Evolutionary conservation across 2,113 vertebrate species (phyloP).

Genomic region (Polyodon spathula): DNA sequence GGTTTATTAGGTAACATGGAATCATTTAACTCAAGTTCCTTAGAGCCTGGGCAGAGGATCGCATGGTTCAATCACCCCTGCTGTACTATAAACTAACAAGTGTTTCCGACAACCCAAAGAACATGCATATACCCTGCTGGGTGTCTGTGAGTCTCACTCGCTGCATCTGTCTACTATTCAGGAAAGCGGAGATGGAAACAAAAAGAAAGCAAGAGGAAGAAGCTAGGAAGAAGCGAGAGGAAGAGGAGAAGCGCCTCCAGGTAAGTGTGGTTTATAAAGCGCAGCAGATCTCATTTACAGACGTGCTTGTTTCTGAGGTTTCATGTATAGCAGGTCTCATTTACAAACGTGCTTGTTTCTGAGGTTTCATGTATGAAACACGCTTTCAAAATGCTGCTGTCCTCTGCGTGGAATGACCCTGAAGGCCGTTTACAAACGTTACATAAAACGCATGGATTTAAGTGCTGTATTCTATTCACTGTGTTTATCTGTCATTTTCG

Average conservation of each 20-base stretch:
- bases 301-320: too few relatives aligned
- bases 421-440: neutral
- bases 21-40: too few relatives aligned
- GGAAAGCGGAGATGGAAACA: conserved; percentile 88
- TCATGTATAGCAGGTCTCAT: neutral
- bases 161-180: conserved; percentile 30
- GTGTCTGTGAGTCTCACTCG: neutral
- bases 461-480: too few relatives aligned
- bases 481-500: too few relatives aligned
- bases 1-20: too few relatives aligned
- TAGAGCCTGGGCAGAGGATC: too few relatives aligned
- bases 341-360: neutral
- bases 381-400: neutral
- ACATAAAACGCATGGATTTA: too few relatives aligned
- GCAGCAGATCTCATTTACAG: conserved; percentile 3
- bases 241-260: conserved; percentile 82
- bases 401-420: neutral
- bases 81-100: too few relatives aligned
- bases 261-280: conserved; percentile 39
- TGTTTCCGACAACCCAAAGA: too few relatives aligned
- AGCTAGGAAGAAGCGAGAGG: conserved; percentile 82
- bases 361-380: too few relatives aligned
- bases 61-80: too few relatives aligned
- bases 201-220: conserved; percentile 91
- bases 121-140: too few relatives aligned